Evolutionary conservation across 2,888 invertebrate species (phyloP).

Genomic region (Rotaria sp.): DNA sequence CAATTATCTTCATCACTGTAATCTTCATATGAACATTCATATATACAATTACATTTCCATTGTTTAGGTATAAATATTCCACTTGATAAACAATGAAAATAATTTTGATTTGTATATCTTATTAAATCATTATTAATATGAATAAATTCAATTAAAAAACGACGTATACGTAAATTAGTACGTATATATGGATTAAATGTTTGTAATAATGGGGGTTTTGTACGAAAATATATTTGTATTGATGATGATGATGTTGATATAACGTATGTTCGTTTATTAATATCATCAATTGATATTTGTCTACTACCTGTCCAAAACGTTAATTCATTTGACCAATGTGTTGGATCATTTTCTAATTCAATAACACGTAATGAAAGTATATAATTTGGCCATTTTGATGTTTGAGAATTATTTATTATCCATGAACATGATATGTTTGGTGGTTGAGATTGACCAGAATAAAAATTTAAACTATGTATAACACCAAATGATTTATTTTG

Average conservation of each 20-base stretch:
- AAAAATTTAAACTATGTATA: conserved; percentile 24
- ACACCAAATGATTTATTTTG: neutral
- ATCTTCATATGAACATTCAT: conserved; percentile 20
- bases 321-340: conserved; percentile 3
- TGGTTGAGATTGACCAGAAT: conserved; percentile 20
- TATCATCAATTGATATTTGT: neutral
- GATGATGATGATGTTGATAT: neutral
- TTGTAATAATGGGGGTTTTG: neutral
- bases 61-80: neutral
- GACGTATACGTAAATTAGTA: neutral
- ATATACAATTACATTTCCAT: conserved; percentile 10
- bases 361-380: neutral
- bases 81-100: neutral
- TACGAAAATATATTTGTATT: neutral
- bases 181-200: neutral
- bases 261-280: neutral
- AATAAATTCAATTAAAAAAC: neutral
- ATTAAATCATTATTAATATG: neutral
- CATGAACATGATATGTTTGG: conserved; percentile 22
- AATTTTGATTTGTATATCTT: neutral
- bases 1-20: neutral
- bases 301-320: neutral
- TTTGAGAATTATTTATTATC: neutral
- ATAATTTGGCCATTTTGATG: neutral
- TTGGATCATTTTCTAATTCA: conserved; percentile 4